phyloP scores from a whole-genome alignment of 2,888 invertebrate species.

The Spialia ferax region DNA sequence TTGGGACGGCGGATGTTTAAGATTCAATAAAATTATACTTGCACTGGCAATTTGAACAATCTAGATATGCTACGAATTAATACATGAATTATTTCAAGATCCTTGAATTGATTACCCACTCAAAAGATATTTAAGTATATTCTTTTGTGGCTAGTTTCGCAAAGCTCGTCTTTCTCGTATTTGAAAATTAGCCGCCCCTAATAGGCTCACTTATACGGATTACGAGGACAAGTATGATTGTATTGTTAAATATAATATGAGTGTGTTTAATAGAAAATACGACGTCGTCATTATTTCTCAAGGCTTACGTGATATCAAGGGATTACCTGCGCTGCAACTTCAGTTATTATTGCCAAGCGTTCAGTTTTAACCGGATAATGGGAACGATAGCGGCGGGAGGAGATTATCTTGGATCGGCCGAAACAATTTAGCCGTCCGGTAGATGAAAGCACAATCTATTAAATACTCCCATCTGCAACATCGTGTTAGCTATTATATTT shows the following conservation, averaged over 20 bases:
- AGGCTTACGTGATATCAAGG: conserved; percentile 51
- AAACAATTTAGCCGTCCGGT: conserved; percentile 65
- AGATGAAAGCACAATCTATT: conserved; percentile 71
- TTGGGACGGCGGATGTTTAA: conserved; percentile 9
- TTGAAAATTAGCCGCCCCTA: not conserved
- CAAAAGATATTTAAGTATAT: not conserved
- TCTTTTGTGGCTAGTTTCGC: not conserved
- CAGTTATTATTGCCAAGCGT: conserved; percentile 73
- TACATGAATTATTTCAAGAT: not conserved
- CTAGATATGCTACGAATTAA: not conserved
- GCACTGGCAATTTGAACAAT: not conserved
- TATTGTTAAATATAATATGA: not conserved
- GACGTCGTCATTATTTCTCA: conserved; percentile 37
- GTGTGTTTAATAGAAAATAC: conserved; percentile 19
- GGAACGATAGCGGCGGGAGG: conserved; percentile 64
- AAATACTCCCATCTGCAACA: conserved; percentile 55
- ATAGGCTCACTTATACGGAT: not conserved
- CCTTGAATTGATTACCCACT: not conserved
- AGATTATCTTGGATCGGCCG: conserved; percentile 73
- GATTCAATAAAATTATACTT: conserved; percentile 27
- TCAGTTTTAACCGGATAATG: conserved; percentile 76
- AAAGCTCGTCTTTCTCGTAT: not conserved
- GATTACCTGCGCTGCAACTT: conserved; percentile 60
- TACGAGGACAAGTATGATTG: not conserved
- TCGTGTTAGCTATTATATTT: conserved; percentile 53